Evolutionary conservation across 1,140 invertebrate genomes (phyloP).

Genomic region (Arion vulgaris): DNA sequence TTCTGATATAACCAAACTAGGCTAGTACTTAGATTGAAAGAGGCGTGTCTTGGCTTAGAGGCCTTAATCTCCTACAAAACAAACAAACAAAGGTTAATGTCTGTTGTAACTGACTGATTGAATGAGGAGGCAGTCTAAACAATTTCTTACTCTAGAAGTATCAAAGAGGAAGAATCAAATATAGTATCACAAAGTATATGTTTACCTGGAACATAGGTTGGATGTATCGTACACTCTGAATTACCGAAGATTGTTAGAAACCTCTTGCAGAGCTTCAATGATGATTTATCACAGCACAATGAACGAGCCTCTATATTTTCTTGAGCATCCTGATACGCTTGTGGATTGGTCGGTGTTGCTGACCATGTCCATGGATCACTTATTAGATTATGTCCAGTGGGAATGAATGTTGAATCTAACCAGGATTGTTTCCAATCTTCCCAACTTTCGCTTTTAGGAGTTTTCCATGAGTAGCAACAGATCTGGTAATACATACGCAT

Average conservation of each 20-base stretch:
- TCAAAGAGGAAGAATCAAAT: too few species aligned
- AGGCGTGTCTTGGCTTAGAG: too few species aligned
- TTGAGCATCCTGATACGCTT: not conserved
- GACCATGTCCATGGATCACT: not conserved
- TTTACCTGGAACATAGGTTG: conserved; percentile 1
- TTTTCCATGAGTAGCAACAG: not conserved
- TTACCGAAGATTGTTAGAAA: not conserved
- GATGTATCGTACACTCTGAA: not conserved
- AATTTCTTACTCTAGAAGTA: too few species aligned
- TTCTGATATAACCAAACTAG: too few species aligned
- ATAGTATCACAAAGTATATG: not conserved
- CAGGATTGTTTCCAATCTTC: not conserved
- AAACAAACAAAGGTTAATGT: too few species aligned
- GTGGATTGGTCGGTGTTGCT: not conserved
- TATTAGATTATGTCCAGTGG: not conserved
- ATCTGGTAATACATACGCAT: not conserved
- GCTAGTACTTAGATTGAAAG: too few species aligned
- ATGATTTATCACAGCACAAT: not conserved
- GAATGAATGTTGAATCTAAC: not conserved
- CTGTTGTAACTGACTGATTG: too few species aligned
- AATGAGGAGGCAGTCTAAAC: too few species aligned
- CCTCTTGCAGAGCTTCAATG: not conserved
- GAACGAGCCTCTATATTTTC: not conserved
- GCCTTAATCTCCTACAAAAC: too few species aligned
- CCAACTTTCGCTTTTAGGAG: not conserved